Percentiles rank a stretch among this genome's conserved stretches.
These are phyloP conservation scores for Dorcus parallelipipedus DNA, from an alignment of 2,888 invertebrate species.

Conservation along the genomic window DNA sequence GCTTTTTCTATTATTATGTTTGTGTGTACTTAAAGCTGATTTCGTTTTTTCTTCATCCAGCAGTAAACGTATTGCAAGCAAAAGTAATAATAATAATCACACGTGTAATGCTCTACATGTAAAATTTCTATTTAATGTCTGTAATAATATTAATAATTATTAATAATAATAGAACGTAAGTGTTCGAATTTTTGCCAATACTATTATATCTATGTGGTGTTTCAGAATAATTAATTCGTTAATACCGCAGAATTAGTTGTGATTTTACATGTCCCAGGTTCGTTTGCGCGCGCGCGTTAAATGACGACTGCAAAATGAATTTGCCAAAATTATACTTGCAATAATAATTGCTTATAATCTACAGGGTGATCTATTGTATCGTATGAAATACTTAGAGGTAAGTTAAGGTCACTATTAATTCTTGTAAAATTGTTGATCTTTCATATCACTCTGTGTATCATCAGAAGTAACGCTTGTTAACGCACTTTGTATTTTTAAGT, in stretches of 20 bases:
- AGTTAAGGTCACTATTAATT: background rate
- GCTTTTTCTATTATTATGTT: too few species aligned
- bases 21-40: too few species aligned
- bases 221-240: background rate
- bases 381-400: background rate
- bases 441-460: background rate
- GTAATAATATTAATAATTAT: background rate
- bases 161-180: background rate
- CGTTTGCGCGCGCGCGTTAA: background rate
- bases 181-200: conserved; percentile 1
- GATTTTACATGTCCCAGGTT: background rate
- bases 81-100: too few species aligned
- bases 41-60: too few species aligned
- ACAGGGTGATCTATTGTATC: background rate
- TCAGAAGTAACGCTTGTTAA: background rate
- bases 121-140: background rate
- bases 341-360: background rate
- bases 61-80: too few species aligned
- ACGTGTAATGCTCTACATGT: background rate
- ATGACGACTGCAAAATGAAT: background rate
- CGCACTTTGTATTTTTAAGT: too few species aligned
- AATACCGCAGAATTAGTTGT: background rate
- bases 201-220: conserved; percentile 1
- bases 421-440: background rate
- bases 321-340: background rate